Evolutionary conservation across 2,888 invertebrate species (phyloP).

Genomic region (Pyrrhosoma nymphula): DNA sequence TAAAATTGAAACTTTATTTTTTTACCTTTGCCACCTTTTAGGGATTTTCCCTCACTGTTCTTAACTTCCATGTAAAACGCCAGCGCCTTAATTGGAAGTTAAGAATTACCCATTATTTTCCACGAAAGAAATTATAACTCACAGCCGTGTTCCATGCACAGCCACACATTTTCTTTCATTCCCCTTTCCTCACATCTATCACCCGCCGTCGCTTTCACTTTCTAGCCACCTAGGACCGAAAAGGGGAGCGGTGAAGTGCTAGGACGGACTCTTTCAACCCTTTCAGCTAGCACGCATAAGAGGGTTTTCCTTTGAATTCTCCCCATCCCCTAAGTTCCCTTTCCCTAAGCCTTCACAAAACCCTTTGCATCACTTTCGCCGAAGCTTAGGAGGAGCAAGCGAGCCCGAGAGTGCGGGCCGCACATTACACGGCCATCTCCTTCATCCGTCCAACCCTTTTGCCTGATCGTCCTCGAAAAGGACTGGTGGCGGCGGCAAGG

Average conservation of each 20-base stretch:
- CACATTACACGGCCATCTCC: neutral
- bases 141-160: too few relatives aligned
- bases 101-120: too few relatives aligned
- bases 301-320: neutral
- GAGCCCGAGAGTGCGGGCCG: neutral
- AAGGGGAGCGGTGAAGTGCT: neutral
- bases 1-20: too few relatives aligned
- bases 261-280: neutral
- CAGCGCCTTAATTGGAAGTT: too few relatives aligned
- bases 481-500: neutral
- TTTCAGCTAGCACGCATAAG: neutral
- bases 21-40: too few relatives aligned
- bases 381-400: neutral
- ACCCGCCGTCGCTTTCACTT: neutral
- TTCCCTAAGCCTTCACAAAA: neutral
- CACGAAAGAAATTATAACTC: too few relatives aligned
- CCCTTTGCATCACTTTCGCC: neutral
- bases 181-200: too few relatives aligned
- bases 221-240: neutral
- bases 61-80: too few relatives aligned
- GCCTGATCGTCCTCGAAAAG: neutral
- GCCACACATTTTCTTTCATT: too few relatives aligned
- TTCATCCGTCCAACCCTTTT: neutral
- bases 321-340: neutral
- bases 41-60: too few relatives aligned